Base-by-base conservation (phyloP, 2,113 vertebrate genomes). In the Xyliphius kryptos region DNA sequence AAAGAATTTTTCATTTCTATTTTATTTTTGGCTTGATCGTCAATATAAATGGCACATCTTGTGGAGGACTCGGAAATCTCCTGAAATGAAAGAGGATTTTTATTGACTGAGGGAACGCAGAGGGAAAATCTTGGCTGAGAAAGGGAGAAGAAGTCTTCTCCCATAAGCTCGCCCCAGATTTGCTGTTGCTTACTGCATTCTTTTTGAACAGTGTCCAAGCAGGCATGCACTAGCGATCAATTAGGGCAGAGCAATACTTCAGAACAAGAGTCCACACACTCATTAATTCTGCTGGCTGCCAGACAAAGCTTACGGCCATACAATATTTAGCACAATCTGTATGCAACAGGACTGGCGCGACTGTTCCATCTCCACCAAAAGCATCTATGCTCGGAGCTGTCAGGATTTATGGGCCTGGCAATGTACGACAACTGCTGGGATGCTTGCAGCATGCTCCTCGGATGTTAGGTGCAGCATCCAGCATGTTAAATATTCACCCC, bases 201-300 rank as follows among this genome's bases (percentile, higher is more conserved):
- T 62, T 61, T 68, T 37, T 64, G 70, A 72, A 68, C 37, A 51
- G 43, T 55, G 40, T 68, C 66, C 71, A 73, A 66, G 44, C 8
- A 61, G 38, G 51, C 56, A 69, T 56, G 71, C 52, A 51, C 63
- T 61, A 65, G 56, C 32, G 56, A 73, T 73, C 66, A 73, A 68
- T 73, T 73, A 69, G 66, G 61, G 66, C 61, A 68, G 56, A 73
- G 66, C 44, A 40, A 65, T 65, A 56, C 66, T 69, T 73, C 55
- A 65, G 61, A 52, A 51, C 71, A 50, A 51, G 46, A 60, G 56
- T 38, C 52, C 43, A 61, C 37, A 46, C 61, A 54, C 71, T 64
- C 61, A 73, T 69, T 66, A 59, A 68, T 65, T 68, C 66, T 50
- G 48, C 66, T 69, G 51, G 71, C 66, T 65, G 66, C 46, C 56